Evolutionary conservation across 2,113 vertebrate genomes (phyloP), one percentile per base, ranked within the genome.

Genomic region (Promerops cafer): DNA sequence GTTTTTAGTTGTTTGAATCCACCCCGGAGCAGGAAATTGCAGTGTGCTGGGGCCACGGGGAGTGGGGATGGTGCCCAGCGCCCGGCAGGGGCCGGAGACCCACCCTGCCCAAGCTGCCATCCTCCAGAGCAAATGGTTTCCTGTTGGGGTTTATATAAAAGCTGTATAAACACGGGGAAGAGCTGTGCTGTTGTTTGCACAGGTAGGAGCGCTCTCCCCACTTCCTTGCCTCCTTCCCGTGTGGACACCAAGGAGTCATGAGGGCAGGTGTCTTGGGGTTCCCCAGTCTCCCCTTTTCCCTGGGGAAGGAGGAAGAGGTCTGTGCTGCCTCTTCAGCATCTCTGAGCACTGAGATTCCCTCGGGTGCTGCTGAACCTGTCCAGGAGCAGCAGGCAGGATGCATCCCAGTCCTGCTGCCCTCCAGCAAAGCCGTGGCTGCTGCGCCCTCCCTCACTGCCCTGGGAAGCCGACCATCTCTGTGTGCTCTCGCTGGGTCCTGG

Each of bases 1-100:
- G 83, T 96, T 97, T 96, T 95, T 91, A 95, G 95, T 69, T 37
- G 89, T n/a, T 66, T 40, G 64, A 76, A 56, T 78, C 81, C 86
- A 77, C 53, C 79, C 87, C 26, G 13, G 77, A 85, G 87, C 87
- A 75, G 89, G 37, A 87, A 92, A 90, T 94, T 89, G 93, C 91
- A 83, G 85, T 4, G 85, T 86, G 74, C 71, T 0, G 7, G 77
- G 84, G 59, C 65, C 11, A 0, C 2, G 6, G 56, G 63, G 59
- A 72, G 44, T 2, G 3, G 80, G 63, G 91, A 47, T 1, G 9
- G 81, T 86, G 78, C 65, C 71, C 13, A 23, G 76, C 19, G 35
- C 87, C n/a, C 0, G 0, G 30, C 26, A 21, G 83, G 83, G 83
- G 83, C 72, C 0, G 0, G 65, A 33, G 56, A 56, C 63, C 68